phyloP scores from a whole-genome alignment of 2,113 vertebrate species.

The Xiphophorus maculatus region DNA sequence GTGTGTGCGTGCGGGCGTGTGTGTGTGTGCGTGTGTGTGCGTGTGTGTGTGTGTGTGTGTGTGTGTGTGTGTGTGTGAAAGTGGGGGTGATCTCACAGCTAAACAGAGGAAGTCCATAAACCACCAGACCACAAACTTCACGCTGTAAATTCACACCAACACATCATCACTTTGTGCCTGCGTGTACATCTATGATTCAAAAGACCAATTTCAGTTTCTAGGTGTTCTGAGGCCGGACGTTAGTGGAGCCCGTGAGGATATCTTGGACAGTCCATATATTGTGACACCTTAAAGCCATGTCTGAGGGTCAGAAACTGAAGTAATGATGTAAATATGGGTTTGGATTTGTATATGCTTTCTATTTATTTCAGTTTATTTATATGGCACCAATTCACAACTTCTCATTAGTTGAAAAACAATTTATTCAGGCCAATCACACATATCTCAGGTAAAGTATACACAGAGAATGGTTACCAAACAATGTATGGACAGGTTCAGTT shows the following conservation, averaged over 20 bases:
- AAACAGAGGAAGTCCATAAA: constrained; percentile 69
- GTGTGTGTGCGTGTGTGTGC: neutral
- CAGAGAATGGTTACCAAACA: too few species aligned
- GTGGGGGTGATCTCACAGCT: constrained; percentile 63
- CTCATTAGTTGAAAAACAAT: too few species aligned
- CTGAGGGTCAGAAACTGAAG: neutral
- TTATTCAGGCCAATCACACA: too few species aligned
- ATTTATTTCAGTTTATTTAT: neutral
- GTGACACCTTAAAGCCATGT: constrained; percentile 16
- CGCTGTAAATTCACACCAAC: constrained; percentile 62
- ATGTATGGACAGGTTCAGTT: too few species aligned
- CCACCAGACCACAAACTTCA: constrained; percentile 59
- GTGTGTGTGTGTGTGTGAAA: constrained; percentile 1
- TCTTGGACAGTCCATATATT: constrained; percentile 15
- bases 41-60: too few species aligned
- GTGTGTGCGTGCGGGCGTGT: constrained; percentile 27
- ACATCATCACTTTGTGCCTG: constrained; percentile 38
- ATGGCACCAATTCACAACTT: too few species aligned
- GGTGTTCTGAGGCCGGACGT: neutral
- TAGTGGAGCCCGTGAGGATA: constrained; percentile 17
- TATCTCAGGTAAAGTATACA: too few species aligned
- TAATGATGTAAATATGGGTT: neutral
- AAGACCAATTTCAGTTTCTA: constrained; percentile 11
- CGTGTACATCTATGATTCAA: constrained; percentile 8
- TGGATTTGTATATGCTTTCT: neutral